Base-by-base conservation (phyloP, 1,140 invertebrate genomes). In the Steinernema khuongi region DNA sequence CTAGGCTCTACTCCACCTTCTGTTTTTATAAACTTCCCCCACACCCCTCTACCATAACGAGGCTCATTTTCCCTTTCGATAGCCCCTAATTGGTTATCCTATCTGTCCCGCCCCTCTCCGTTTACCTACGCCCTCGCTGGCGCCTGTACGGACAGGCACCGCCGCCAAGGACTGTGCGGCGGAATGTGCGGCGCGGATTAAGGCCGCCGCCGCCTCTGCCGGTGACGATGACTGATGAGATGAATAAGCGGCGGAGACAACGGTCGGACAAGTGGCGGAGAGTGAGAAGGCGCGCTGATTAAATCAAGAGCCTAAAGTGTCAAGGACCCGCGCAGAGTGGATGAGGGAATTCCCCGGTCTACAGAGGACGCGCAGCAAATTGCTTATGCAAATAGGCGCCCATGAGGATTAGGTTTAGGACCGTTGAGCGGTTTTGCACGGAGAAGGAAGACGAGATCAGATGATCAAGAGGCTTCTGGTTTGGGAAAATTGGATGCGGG, bases 251-350 rank as follows among this genome's bases (percentile, higher is more conserved):
- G 26, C 50, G 50, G 50, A 7, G 36, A n/a, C n/a, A n/a, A 22
- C 50, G 50, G 26, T 14, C 50, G 50, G 50, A 60, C 50, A 60
- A 60, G 50, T 60, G 50, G 50, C 50, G 50, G 50, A 60, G 50
- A 60, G 50, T 26, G 11, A 4, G 22, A 60, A 22, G 50, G 11
- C 22, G 50, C 14, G 22, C 50, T 60, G 50, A 60, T 60, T 60
- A 60, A 60, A 60, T 60, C 50, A 60, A 60, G 50, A 60, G 50
- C 50, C 50, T 60, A 60, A 60, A 60, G 50, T 60, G 50, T 60
- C 50, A 60, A 60, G 50, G 50, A 60, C 50, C 22, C 50, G 14
- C 14, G 26, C 4, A 22, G 7, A 26, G 26, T 60, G 50, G 50
- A 60, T 22, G 50, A 60, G 50, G 50, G 50, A 60, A 60, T 60